Evolutionary conservation across 2,113 vertebrate species (phyloP).

Genomic region (Falcunculus frontatus): DNA sequence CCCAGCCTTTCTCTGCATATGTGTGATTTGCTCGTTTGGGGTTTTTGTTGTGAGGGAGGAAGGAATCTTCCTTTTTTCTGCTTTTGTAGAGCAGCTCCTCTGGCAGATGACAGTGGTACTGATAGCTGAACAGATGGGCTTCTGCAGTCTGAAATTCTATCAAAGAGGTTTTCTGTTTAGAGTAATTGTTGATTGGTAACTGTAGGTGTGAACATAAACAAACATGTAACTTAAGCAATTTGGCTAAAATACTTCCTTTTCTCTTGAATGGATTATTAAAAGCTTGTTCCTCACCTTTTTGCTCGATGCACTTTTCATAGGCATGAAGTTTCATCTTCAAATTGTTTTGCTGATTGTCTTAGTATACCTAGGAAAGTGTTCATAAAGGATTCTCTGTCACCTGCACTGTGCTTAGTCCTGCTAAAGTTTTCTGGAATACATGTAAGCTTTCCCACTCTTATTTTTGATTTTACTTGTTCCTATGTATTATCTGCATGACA

Average conservation of each 20-base stretch:
- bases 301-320: neutral
- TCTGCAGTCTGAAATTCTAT: constrained; percentile 2
- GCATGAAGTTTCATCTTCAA: neutral
- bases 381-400: neutral
- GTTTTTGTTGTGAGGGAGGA: neutral
- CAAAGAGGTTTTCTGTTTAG: constrained; percentile 31
- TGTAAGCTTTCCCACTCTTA: neutral
- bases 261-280: neutral
- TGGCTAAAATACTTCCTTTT: neutral
- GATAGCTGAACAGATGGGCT: constrained; percentile 50
- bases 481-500: neutral
- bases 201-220: constrained; percentile 60
- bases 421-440: neutral
- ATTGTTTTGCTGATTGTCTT: neutral
- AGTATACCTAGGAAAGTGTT: neutral
- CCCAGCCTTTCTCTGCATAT: neutral
- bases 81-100: neutral
- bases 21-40: neutral
- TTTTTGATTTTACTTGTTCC: neutral
- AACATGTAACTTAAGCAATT: neutral
- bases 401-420: neutral
- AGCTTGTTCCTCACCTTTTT: neutral
- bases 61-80: neutral
- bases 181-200: constrained; percentile 40
- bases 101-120: constrained; percentile 32